Base-by-base conservation (phyloP, 2,888 invertebrate species). In the Nebria brevicollis region DNA sequence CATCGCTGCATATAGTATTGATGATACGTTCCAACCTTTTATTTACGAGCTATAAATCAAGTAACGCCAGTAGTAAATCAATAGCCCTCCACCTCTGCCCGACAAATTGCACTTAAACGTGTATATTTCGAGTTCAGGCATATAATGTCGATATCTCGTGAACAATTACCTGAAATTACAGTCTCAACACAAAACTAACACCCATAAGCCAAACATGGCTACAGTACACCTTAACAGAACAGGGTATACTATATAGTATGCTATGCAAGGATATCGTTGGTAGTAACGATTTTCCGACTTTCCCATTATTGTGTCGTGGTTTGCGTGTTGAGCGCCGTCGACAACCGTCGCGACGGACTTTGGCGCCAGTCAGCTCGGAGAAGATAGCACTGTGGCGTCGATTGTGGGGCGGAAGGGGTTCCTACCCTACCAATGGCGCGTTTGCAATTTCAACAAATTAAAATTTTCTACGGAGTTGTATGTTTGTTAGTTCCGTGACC, bases 371-470 rank as follows among this genome's bases (percentile, higher is more conserved):
- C 73, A 43, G 73, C 73, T 41, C 73, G 41, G 42, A 41, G 73
- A 41, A 73, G 73, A 73, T 43, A 73, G 43, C 73, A 43, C 42
- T 41, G 13, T 8, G 73, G 73, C 73, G 73, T 43, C 73, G 70
- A 70, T 70, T 25, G 70, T 70, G 70, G 34, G 78, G 73, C 73
- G 72, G 72, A 65, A 25, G 73, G 41, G 72, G 78, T 64, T 34
- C 26, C 15, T 64, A 64, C 15, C 20, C 65, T 64, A 65, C 66
- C 26, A 72, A 72, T 72, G 78, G 72, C 78, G 82, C 79, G 82
- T 82, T 82, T 81, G 83, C 83, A 84, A 83, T 85, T 84, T 84
- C 83, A 84, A 83, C 85, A 84, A 85, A 85, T 85, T 84, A 84
- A 85, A 85, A 83, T 84, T 85, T 84, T 82, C 83, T 82, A 81